These are phyloP conservation scores for Suillia variegata DNA, from an alignment of 2,888 invertebrate genomes.

Conservation along the genomic window DNA sequence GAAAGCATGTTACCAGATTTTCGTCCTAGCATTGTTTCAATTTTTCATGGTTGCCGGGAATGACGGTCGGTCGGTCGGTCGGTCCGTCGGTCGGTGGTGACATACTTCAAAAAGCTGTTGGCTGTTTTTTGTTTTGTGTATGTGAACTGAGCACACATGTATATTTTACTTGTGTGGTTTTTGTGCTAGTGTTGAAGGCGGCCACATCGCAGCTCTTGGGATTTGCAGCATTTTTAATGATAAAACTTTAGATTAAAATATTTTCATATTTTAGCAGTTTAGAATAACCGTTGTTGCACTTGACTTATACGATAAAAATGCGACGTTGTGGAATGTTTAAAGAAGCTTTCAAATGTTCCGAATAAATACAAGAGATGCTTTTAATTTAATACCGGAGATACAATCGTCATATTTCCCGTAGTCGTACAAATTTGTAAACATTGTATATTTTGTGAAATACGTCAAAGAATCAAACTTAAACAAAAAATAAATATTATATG, in stretches of 20 bases:
- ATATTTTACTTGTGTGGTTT: constrained; percentile 36
- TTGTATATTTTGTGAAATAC: too few species aligned
- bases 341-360: too few species aligned
- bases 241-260: constrained; percentile 55
- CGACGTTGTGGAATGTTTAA: too few species aligned
- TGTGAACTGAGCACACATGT: not conserved
- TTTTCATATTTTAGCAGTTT: too few species aligned
- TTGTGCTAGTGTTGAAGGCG: constrained; percentile 12
- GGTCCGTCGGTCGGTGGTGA: not conserved
- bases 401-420: too few species aligned
- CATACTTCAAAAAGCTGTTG: not conserved
- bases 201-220: constrained; percentile 27
- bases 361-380: too few species aligned
- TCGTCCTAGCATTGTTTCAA: constrained; percentile 3
- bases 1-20: constrained; percentile 22
- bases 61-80: not conserved
- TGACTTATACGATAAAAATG: too few species aligned
- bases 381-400: too few species aligned
- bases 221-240: constrained; percentile 48
- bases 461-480: too few species aligned
- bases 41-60: not conserved
- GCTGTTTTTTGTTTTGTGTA: not conserved
- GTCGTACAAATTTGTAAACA: too few species aligned
- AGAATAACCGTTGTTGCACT: too few species aligned
- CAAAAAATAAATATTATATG: too few species aligned